Conservation (phyloP, 2,113 vertebrate genomes). For the Myocastor coypus region DNA sequence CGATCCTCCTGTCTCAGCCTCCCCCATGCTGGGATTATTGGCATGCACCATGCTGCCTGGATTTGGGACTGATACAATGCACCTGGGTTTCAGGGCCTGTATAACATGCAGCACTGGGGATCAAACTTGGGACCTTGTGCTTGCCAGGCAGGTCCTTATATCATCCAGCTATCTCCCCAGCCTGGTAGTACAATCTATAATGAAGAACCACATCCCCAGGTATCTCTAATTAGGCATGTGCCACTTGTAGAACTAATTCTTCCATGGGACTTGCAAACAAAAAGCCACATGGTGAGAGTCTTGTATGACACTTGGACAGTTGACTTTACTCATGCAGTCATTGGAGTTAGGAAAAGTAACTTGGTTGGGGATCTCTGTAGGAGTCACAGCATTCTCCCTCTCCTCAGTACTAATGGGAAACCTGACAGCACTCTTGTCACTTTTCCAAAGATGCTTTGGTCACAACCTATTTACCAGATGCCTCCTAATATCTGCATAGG, state of each 20-base stretch:
- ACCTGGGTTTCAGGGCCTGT: no score
- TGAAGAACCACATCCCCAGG: background rate
- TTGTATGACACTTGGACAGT: background rate
- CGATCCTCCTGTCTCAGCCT: no score
- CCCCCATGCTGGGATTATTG: no score
- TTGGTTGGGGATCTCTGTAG: background rate
- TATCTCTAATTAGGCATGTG: background rate
- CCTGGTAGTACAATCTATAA: no score
- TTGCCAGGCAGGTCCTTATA: no score
- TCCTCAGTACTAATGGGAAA: background rate
- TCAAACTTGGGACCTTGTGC: no score
- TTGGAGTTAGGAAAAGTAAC: background rate
- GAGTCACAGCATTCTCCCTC: background rate
- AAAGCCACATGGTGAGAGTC: rapidly evolving
- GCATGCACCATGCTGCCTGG: no score
- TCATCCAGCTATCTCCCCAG: no score
- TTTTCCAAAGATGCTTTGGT: background rate
- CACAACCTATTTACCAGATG: background rate
- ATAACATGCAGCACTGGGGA: no score
- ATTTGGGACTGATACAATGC: no score
- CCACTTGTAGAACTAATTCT: background rate
- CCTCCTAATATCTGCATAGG: background rate
- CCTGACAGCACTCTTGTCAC: background rate
- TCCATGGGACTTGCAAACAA: background rate
- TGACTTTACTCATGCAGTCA: rapidly evolving